Evolutionary conservation across 2,888 invertebrate genomes (phyloP), one percentile per base, ranked within the genome.

Genomic region (Ichneumoninae sp.): DNA sequence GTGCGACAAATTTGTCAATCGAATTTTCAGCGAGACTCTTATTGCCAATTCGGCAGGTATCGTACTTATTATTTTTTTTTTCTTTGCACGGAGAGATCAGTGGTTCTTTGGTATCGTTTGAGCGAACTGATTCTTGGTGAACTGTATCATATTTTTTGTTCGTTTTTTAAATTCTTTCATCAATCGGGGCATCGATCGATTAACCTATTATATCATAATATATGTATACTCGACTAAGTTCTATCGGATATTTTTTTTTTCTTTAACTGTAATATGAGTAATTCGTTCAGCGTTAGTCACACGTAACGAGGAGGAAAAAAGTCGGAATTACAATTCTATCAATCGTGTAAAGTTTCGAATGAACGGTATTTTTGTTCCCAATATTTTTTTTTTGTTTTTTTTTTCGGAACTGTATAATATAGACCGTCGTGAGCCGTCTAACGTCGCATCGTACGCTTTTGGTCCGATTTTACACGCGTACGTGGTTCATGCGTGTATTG

Each of bases 31-130:
- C 70, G 66, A 74, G 33, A 19, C 3, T 57, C 70, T 76, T 71
- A 57, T 52, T 85, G 65, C 66, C 80, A 57, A 52, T 44, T 44
- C 66, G 57, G 19, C 54, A 63, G 52, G 47, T 50, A n/a, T 78
- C 22, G 30, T 76, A 26, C 33, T 22, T 74, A 52, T 57, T 16
- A 33, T 50, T 70, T 63, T 69, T 13, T n/a, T 57, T 33, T 16
- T 52, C 75, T 65, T 79, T 22, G 40, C 71, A 88, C 78, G 86
- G 85, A 76, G 85, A 88, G 81, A 84, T 88, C 83, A 83, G 74
- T 50, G 73, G 80, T 73, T 89, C 89, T 89, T 89, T 89, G 89
- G 90, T 89, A 88, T 89, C 74, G 84, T 87, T 88, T 83, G 85
- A 74, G 77, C 85, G 87, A 89, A 90, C 88, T 88, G 90, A 89